These are phyloP conservation scores for Idaea straminata DNA, from an alignment of 2,888 invertebrate genomes.

Conservation along the genomic window DNA sequence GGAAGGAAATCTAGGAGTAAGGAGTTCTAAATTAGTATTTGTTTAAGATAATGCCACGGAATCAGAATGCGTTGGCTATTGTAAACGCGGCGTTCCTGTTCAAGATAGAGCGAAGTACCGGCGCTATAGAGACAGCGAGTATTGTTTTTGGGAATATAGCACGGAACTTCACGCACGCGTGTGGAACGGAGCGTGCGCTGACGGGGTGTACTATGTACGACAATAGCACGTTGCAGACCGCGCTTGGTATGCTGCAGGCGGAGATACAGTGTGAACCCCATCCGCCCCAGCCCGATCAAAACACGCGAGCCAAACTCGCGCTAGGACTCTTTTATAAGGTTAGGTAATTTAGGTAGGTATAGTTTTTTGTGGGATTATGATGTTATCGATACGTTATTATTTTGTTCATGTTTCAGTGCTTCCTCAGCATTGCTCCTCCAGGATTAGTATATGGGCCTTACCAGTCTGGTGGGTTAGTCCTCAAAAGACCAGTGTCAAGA, in stretches of 20 bases:
- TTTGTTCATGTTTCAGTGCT: conserved; percentile 60
- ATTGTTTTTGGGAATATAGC: conserved; percentile 86
- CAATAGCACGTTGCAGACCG: conserved; percentile 62
- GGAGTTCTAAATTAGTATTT: not conserved
- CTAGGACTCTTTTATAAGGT: conserved; percentile 90
- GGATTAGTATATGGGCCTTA: conserved; percentile 56
- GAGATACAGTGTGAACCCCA: conserved; percentile 83
- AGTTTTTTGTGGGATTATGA: no score
- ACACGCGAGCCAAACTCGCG: conserved; percentile 85
- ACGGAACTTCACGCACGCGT: conserved; percentile 79
- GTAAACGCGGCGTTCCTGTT: conserved; percentile 87
- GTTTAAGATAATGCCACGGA: conserved; percentile 84
- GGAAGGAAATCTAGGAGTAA: conserved; percentile 20
- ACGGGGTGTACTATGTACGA: conserved; percentile 62
- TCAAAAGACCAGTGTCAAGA: conserved; percentile 81
- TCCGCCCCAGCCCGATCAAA: conserved; percentile 83
- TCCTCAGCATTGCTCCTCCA: conserved; percentile 75
- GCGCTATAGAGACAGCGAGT: conserved; percentile 55
- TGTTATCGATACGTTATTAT: no score
- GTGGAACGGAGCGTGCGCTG: conserved; percentile 66
- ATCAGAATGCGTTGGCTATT: conserved; percentile 88
- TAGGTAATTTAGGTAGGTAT: no score
- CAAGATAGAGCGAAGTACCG: conserved; percentile 59
- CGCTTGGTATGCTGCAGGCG: conserved; percentile 71
- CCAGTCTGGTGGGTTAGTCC: conserved; percentile 72